Evolutionary conservation across 1,140 invertebrate genomes (phyloP).

Genomic region (Heterodera carotae): DNA sequence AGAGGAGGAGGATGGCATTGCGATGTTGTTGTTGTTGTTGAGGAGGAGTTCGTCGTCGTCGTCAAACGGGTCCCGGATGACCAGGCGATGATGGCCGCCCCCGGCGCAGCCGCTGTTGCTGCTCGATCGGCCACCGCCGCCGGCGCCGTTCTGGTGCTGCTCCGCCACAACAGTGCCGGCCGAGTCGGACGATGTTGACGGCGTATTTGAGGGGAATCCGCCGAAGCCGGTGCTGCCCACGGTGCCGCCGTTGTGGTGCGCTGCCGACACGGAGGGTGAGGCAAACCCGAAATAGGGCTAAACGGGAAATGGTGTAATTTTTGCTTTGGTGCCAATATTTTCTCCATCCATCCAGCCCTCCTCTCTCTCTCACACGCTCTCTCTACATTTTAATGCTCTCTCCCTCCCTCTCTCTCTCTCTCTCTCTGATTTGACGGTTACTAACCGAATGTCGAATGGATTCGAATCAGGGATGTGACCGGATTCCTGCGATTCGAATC

Average conservation of each 20-base stretch:
- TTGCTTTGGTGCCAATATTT: too few species aligned
- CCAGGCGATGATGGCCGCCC: background rate
- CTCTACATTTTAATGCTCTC: too few species aligned
- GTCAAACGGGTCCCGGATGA: slow-evolving; percentile 15
- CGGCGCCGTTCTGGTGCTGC: background rate
- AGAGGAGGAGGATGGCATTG: background rate
- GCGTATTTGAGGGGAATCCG: background rate
- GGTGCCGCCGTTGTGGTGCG: slow-evolving; percentile 3
- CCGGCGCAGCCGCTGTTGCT: background rate
- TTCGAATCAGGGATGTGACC: too few species aligned
- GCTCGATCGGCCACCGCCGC: background rate
- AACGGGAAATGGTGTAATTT: background rate
- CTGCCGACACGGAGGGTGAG: background rate
- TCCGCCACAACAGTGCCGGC: background rate
- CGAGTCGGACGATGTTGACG: slow-evolving; percentile 1
- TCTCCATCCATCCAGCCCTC: too few species aligned
- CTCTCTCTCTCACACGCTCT: too few species aligned
- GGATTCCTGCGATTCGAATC: too few species aligned
- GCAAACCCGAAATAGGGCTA: slow-evolving; percentile 2
- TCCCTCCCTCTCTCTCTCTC: too few species aligned
- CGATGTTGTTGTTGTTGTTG: slow-evolving; percentile 4
- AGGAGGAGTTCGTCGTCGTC: background rate
- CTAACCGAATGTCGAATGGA: too few species aligned
- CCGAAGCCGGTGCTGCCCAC: background rate
- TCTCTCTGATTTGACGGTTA: too few species aligned